These are phyloP conservation scores for Fistularia tabacaria DNA, from an alignment of 2,797 vertebrate species.

Conservation along the genomic window DNA sequence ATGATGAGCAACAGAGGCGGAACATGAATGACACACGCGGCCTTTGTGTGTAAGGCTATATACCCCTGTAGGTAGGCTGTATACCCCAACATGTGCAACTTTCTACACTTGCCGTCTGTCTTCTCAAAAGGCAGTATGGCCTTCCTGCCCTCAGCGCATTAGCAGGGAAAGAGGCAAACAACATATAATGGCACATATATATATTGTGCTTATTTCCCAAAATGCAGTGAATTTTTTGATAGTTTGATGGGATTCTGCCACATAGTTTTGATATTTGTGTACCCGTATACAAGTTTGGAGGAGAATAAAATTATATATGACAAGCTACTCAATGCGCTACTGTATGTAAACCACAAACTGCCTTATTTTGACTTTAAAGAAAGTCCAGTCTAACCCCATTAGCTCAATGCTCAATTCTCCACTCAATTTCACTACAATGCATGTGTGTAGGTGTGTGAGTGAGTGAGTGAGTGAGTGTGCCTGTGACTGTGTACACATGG, in stretches of 20 bases:
- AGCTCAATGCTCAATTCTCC: slow-evolving; percentile 60
- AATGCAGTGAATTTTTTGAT: slow-evolving; percentile 15
- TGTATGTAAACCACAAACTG: slow-evolving; percentile 45
- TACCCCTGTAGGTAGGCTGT: no score
- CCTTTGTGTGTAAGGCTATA: slow-evolving; percentile 60
- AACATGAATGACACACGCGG: slow-evolving; percentile 30
- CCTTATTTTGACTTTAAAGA: slow-evolving; percentile 51
- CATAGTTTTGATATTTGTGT: slow-evolving; percentile 12
- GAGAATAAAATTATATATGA: slow-evolving; percentile 7
- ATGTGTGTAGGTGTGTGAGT: slow-evolving; percentile 17
- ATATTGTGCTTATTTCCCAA: slow-evolving; percentile 6
- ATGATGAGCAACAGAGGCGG: slow-evolving; percentile 31
- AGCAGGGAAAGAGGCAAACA: slow-evolving; percentile 35
- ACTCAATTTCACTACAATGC: slow-evolving; percentile 56
- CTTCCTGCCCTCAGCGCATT: slow-evolving; percentile 57
- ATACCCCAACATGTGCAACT: slow-evolving; percentile 45
- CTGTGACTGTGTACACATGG: slow-evolving; percentile 6
- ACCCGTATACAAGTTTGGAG: slow-evolving; percentile 3
- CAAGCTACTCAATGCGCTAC: slow-evolving; percentile 14
- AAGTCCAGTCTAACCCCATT: slow-evolving; percentile 54
- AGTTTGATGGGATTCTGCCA: slow-evolving; percentile 15
- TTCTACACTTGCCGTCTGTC: slow-evolving; percentile 62
- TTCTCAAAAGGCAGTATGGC: slow-evolving; percentile 42
- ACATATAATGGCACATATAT: slow-evolving; percentile 20
- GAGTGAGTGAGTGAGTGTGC: slow-evolving; percentile 5